Evolutionary conservation across 2,113 vertebrate genomes (phyloP), one percentile per base, ranked within the genome.

Genomic region (Cricetomys ansorgei): DNA sequence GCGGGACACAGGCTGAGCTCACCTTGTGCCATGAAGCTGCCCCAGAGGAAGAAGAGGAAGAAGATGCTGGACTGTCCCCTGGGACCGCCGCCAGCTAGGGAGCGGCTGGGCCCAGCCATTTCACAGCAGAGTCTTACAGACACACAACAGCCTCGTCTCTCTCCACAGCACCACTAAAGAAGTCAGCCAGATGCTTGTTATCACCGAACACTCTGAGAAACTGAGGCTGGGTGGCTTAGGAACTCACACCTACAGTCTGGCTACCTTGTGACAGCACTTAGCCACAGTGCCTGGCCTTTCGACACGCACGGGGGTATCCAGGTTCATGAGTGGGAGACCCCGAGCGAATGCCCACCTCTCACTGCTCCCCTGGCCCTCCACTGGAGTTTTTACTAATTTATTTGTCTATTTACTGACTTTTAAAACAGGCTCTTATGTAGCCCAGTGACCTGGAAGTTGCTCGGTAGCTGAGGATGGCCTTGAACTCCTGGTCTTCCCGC

Each of bases 231-330:
- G 17, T 7, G 1, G 25, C 23, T 29, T 8, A 3, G 55, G 40
- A 43, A 34, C 27, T 65, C 2, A 13, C 31, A 13, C 55, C 0
- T 1, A 6, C 31, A 3, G 34, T 4, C 25, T 7, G 11, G 73
- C 1, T 2, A 16, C 13, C 40, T 5, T 7, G 50, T n/a, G 31
- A 73, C 21, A 9, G 23, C 40, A 53, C 5, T 89, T 29, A n/a
- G 40, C 23, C 31, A 34, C 8, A 0, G 21, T 59, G 27, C 45
- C 59, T 0, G 11, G 77, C 15, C 13, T 37, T 76, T 53, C 0
- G 0, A 16, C 0, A 0, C 3, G n/a, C 31, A 4, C 0, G 2
- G 4, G 3, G 15, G 25, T 19, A 37, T 25, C 17, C 37, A 43
- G 48, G 75, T 55, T 80, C 37, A 31, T 40, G 48, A 12, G 6